phyloP scores from a whole-genome alignment of 2,888 invertebrate species.

The Lysandra bellargus region DNA sequence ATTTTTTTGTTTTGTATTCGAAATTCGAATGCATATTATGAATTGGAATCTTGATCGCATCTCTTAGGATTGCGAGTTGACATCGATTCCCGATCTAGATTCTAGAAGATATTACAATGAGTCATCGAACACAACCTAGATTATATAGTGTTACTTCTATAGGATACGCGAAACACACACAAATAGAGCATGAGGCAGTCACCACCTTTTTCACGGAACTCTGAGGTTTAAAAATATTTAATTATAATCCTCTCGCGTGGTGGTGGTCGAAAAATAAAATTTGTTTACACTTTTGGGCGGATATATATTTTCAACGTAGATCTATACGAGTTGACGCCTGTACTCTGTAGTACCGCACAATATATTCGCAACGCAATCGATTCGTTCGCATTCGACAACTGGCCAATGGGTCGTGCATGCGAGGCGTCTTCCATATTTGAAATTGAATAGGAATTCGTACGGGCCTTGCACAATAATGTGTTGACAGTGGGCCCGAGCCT shows the following conservation, averaged over 20 bases:
- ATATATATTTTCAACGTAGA: constrained; percentile 29
- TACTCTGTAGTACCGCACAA: constrained; percentile 33
- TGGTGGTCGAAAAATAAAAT: background rate
- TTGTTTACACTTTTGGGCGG: constrained; percentile 15
- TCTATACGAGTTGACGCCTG: constrained; percentile 10
- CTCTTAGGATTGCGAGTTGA: background rate
- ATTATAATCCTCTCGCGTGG: background rate
- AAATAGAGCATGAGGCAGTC: background rate
- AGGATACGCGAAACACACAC: background rate
- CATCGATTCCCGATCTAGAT: background rate
- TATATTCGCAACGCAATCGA: constrained; percentile 54
- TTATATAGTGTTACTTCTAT: background rate
- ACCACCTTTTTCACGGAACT: background rate
- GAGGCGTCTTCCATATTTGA: constrained; percentile 71
- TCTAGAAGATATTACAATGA: background rate
- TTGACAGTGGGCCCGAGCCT: constrained; percentile 53
- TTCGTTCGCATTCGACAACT: constrained; percentile 58
- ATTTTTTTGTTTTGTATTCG: background rate
- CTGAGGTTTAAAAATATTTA: background rate
- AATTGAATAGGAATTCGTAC: constrained; percentile 75
- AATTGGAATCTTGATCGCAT: background rate
- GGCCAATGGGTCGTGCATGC: constrained; percentile 65
- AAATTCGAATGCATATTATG: background rate
- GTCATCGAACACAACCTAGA: background rate
- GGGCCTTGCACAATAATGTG: constrained; percentile 73